A percentile compares a stretch with the other conserved stretches of the same genome.
Evolutionary conservation across 2,797 vertebrate species (phyloP).

Genomic region (Serranus cabrilla): DNA sequence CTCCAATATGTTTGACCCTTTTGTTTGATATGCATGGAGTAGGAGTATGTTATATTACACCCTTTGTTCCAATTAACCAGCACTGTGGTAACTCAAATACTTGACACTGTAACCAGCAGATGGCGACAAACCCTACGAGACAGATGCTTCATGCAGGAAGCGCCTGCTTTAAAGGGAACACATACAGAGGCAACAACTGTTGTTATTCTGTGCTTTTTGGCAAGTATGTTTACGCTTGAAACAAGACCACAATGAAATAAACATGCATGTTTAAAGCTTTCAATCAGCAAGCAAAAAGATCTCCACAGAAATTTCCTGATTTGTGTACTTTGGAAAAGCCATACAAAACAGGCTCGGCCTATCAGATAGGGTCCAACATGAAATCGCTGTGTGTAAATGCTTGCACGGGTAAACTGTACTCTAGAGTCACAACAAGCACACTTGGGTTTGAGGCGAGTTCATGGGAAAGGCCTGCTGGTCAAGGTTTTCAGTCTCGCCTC

Average conservation of each 20-base stretch:
- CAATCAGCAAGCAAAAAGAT: not conserved
- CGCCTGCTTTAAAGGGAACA: constrained; percentile 18
- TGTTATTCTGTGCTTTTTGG: constrained; percentile 38
- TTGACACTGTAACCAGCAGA: constrained; percentile 65
- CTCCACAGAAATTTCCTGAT: constrained; percentile 18
- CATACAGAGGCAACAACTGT: constrained; percentile 53
- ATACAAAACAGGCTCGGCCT: not conserved
- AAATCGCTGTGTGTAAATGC: not conserved
- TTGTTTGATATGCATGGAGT: not conserved
- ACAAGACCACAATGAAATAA: constrained; percentile 26
- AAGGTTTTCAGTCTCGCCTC: constrained; percentile 29
- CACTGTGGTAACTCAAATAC: not conserved
- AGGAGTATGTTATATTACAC: not conserved
- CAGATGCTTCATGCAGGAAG: constrained; percentile 1
- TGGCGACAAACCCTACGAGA: constrained; percentile 61
- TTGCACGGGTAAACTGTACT: not conserved
- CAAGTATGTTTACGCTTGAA: constrained; percentile 6
- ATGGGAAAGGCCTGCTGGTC: constrained; percentile 30
- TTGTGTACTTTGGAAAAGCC: constrained; percentile 1
- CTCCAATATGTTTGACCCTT: not conserved
- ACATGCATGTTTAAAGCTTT: constrained; percentile 6
- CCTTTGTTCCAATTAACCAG: not conserved
- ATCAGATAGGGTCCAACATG: not conserved
- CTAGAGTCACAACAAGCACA: not conserved
- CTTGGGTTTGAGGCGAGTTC: not conserved